Evolutionary conservation across 2,113 vertebrate species (phyloP).

Genomic region (Sitta europaea): DNA sequence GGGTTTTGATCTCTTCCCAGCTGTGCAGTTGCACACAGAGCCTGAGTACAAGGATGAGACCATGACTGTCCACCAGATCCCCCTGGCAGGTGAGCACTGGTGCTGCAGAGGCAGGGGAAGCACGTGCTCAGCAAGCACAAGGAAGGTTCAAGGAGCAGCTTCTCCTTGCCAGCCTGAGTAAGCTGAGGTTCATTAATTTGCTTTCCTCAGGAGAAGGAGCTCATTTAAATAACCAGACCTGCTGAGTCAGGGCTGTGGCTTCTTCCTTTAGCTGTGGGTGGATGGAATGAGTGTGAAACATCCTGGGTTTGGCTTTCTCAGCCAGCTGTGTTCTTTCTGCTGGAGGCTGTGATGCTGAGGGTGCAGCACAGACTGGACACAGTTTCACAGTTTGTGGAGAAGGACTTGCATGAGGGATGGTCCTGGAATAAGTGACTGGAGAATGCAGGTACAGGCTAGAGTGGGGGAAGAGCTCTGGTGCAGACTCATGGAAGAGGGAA

Average conservation of each 20-base stretch:
- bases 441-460: background rate
- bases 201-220: background rate
- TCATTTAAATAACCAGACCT: background rate
- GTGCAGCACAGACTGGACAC: background rate
- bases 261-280: background rate
- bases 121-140: background rate
- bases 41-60: constrained; percentile 78
- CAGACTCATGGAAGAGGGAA: background rate
- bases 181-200: background rate
- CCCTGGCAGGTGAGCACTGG: constrained; percentile 81
- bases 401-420: background rate
- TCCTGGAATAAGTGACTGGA: background rate
- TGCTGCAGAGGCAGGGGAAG: background rate
- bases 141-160: background rate
- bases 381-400: background rate
- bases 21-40: constrained; percentile 71
- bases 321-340: background rate
- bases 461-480: rapidly evolving
- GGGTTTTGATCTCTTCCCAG: constrained; percentile 8
- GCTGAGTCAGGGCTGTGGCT: background rate
- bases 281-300: background rate
- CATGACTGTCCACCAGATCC: constrained; percentile 83
- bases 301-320: background rate
- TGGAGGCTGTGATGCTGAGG: background rate
- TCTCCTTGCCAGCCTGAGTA: background rate